A percentile compares a stretch with the other conserved stretches of the same genome.
These are phyloP conservation scores for Mormyrus proboscirostris DNA, from an alignment of 2,797 vertebrate genomes.

Conservation along the genomic window DNA sequence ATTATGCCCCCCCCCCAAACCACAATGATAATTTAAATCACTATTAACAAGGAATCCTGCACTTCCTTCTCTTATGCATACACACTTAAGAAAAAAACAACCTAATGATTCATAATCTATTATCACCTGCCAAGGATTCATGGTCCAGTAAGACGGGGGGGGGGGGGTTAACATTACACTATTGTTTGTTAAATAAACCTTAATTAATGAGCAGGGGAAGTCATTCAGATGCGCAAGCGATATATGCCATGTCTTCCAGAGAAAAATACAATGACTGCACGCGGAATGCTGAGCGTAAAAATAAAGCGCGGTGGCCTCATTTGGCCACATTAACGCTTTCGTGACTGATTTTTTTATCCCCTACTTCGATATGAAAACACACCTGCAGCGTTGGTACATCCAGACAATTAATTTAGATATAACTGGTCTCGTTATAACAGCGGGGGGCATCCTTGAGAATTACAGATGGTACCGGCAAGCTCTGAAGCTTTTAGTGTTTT, in stretches of 20 bases:
- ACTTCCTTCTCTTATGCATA: not conserved
- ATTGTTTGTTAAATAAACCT: not conserved
- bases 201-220: not conserved
- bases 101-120: not conserved
- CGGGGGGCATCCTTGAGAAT: conserved; percentile 12
- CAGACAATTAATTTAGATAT: conserved; percentile 59
- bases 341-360: not conserved
- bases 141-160: not conserved
- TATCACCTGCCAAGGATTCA: not conserved
- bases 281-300: not conserved
- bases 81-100: not conserved
- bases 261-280: not conserved
- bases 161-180: not conserved
- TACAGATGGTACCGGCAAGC: conserved; percentile 10
- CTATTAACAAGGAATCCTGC: not conserved
- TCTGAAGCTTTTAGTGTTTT: not conserved
- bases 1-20: not conserved
- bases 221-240: not conserved
- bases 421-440: conserved; percentile 31
- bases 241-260: not conserved
- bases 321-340: not conserved
- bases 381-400: conserved; percentile 36
- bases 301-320: not conserved
- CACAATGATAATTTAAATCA: not conserved
- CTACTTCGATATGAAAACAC: conserved; percentile 5